phyloP scores from a whole-genome alignment of 2,888 invertebrate species.

The Dryocosmus kuriphilus region DNA sequence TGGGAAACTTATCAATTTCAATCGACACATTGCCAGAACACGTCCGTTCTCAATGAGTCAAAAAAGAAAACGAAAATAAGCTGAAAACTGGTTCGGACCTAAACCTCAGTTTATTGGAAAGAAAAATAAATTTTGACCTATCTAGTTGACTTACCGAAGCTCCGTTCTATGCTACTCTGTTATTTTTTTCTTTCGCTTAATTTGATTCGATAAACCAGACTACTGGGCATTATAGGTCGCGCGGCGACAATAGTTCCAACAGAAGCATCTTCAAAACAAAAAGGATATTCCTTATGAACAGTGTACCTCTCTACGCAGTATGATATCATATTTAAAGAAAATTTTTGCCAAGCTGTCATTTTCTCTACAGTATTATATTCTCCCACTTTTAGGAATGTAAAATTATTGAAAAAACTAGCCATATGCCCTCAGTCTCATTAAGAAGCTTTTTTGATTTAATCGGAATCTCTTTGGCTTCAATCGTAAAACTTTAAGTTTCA shows the following conservation, averaged over 20 bases:
- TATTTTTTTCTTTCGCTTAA: not conserved
- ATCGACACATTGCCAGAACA: too few species aligned
- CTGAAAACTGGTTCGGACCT: slow-evolving; percentile 10
- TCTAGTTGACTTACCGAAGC: slow-evolving; percentile 17
- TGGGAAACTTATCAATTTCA: too few species aligned
- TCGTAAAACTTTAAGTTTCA: too few species aligned
- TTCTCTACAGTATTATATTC: slow-evolving; percentile 7
- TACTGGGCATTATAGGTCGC: not conserved
- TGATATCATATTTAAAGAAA: slow-evolving; percentile 20
- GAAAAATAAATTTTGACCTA: slow-evolving; percentile 15
- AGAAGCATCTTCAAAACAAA: slow-evolving; percentile 10
- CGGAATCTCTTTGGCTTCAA: too few species aligned
- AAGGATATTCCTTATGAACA: slow-evolving; percentile 15
- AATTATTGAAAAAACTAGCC: slow-evolving; percentile 23
- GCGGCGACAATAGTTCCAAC: slow-evolving; percentile 20
- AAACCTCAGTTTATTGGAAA: too few species aligned
- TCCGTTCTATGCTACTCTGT: slow-evolving; percentile 15
- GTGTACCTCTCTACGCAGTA: slow-evolving; percentile 35
- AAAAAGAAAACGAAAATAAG: not conserved
- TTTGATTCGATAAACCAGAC: slow-evolving; percentile 7
- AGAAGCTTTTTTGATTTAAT: too few species aligned
- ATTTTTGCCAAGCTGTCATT: slow-evolving; percentile 3
- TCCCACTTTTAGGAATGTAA: slow-evolving; percentile 27
- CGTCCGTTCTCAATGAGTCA: not conserved
- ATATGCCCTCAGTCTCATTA: too few species aligned